phyloP scores from a whole-genome alignment of 2,113 vertebrate species.

The Saguinus imperator region DNA sequence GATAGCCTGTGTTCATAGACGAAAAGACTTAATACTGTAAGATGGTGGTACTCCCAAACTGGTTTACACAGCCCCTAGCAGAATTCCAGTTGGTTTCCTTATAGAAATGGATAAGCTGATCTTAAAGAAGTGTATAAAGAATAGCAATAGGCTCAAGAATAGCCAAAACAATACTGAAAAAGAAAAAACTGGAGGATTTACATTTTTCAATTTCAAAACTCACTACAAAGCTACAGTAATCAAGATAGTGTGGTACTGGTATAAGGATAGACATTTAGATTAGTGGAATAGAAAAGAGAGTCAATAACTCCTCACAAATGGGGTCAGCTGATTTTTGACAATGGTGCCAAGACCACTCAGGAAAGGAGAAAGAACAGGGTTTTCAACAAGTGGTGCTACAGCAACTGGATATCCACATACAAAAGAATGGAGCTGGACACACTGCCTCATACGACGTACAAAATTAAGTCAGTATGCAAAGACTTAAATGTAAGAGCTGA shows the following conservation, averaged over 20 bases:
- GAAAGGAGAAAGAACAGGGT: background rate
- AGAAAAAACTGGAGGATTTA: background rate
- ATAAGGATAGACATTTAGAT: background rate
- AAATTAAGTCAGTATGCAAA: slow-evolving; percentile 24
- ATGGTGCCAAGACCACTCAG: background rate
- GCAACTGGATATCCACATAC: background rate
- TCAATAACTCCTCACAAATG: background rate
- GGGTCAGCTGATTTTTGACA: background rate
- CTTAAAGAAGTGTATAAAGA: background rate
- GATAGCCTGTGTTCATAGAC: background rate
- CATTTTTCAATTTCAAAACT: slow-evolving; percentile 1
- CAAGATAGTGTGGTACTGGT: background rate
- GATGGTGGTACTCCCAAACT: background rate
- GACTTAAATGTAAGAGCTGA: background rate
- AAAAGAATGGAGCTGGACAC: background rate
- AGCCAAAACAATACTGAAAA: background rate
- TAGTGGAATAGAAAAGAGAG: background rate
- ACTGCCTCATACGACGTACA: background rate
- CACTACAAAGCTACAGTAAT: background rate
- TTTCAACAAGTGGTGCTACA: background rate
- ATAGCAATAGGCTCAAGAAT: background rate
- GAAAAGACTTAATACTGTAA: background rate
- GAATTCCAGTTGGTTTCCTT: background rate
- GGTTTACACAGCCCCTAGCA: background rate
- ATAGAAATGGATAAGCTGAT: background rate